These are phyloP conservation scores for Epizoanthus fatuus DNA, from an alignment of 92 coral and sea anemone genomes.

Conservation along the genomic window DNA sequence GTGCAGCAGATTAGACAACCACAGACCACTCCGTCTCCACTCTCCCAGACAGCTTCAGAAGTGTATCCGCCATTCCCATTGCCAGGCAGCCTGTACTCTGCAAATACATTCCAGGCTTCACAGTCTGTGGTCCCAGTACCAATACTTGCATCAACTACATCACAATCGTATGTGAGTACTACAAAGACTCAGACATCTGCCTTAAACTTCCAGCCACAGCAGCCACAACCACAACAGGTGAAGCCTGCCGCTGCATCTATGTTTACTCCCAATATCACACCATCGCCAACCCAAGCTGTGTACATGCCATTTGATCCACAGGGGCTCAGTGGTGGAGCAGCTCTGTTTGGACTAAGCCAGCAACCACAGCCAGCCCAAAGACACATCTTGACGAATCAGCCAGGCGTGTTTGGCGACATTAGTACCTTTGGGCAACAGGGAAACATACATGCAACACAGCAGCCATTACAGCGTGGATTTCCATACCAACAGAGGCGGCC, in stretches of 20 bases:
- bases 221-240: constrained; percentile 78
- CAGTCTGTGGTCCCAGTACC: constrained; percentile 88
- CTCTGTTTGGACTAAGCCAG: constrained; percentile 77
- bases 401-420: constrained; percentile 65
- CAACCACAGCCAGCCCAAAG: constrained; percentile 84
- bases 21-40: constrained; percentile 89
- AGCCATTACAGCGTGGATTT: constrained; percentile 71
- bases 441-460: constrained; percentile 58
- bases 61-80: constrained; percentile 80
- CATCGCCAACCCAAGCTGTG: constrained; percentile 79
- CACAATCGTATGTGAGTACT: constrained; percentile 82
- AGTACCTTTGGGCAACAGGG: constrained; percentile 70
- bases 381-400: constrained; percentile 64
- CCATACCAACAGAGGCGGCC: constrained; percentile 79
- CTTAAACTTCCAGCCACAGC: constrained; percentile 82
- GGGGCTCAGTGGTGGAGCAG: constrained; percentile 71
- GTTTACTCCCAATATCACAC: constrained; percentile 74
- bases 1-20: constrained; percentile 82
- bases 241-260: constrained; percentile 78
- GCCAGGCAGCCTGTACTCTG: constrained; percentile 80
- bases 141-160: constrained; percentile 84
- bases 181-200: constrained; percentile 86
- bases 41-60: constrained; percentile 88
- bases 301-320: constrained; percentile 91
- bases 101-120: constrained; percentile 84